phyloP scores from a whole-genome alignment of 35 echinoderm and acorn worm species.

The Lytechinus pictus region DNA sequence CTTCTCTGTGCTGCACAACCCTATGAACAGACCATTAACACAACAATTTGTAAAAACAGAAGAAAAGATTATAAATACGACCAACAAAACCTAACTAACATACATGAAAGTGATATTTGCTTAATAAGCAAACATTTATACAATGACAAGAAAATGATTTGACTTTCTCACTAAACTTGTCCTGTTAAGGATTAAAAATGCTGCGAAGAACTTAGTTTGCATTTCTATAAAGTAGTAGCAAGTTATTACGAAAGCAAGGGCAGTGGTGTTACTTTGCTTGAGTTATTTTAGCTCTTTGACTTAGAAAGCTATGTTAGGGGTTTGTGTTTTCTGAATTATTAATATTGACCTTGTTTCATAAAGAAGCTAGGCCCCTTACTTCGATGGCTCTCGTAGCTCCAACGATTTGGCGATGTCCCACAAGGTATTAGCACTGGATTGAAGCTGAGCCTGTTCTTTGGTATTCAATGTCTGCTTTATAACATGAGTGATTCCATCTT shows the following conservation, averaged over 20 bases:
- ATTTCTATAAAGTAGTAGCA: background rate
- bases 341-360: conserved; percentile 42
- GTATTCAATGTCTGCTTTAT: conserved; percentile 70
- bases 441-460: conserved; percentile 64
- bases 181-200: background rate
- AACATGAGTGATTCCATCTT: conserved; percentile 64
- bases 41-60: too few relatives aligned
- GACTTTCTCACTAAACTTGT: too few relatives aligned
- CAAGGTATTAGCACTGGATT: conserved; percentile 74
- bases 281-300: background rate
- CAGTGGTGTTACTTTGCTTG: background rate
- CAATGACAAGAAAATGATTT: too few relatives aligned
- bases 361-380: conserved; percentile 35
- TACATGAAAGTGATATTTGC: too few relatives aligned
- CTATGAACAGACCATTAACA: too few relatives aligned
- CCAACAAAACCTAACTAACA: too few relatives aligned
- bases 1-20: too few relatives aligned
- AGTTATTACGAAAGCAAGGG: background rate
- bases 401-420: conserved; percentile 69
- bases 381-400: conserved; percentile 46
- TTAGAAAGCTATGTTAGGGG: background rate
- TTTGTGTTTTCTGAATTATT: background rate
- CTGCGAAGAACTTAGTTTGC: background rate
- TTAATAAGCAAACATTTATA: too few relatives aligned
- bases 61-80: too few relatives aligned